Percentiles rank a stretch among this genome's conserved stretches.
Evolutionary conservation across 2,797 vertebrate genomes (phyloP).

Genomic region (Delichon dasypus): DNA sequence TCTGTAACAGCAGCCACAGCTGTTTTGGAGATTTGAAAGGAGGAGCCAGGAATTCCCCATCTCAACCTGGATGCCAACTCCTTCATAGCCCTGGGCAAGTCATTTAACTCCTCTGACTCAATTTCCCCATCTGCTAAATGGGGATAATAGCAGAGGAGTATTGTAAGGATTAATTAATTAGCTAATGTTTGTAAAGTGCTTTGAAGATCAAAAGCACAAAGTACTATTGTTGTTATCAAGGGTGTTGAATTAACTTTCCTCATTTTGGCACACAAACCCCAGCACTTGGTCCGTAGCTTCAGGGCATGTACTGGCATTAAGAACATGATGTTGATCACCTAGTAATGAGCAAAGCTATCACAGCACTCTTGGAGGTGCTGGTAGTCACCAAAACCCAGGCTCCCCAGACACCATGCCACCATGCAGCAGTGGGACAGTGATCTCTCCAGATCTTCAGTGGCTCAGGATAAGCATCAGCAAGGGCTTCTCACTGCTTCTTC

Average conservation of each 20-base stretch:
- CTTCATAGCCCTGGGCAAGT: slow-evolving; percentile 41
- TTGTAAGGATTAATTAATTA: slow-evolving; percentile 70
- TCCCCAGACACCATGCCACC: background rate
- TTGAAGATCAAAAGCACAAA: slow-evolving; percentile 67
- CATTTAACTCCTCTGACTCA: slow-evolving; percentile 63
- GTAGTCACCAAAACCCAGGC: background rate
- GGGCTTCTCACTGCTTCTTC: background rate
- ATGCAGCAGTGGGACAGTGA: background rate
- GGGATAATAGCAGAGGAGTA: slow-evolving; percentile 51
- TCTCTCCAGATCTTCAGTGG: background rate
- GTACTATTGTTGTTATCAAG: slow-evolving; percentile 58
- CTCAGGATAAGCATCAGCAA: background rate
- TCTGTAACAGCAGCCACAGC: slow-evolving; percentile 18
- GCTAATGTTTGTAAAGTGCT: slow-evolving; percentile 60
- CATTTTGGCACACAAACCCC: slow-evolving; percentile 48
- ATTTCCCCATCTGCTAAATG: slow-evolving; percentile 66
- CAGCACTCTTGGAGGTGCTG: background rate
- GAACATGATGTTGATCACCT: background rate
- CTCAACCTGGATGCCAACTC: slow-evolving; percentile 15
- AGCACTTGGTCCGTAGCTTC: slow-evolving; percentile 32
- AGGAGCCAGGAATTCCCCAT: slow-evolving; percentile 60
- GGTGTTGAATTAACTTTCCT: slow-evolving; percentile 63
- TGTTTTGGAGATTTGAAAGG: slow-evolving; percentile 29
- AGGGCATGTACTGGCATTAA: slow-evolving; percentile 24
- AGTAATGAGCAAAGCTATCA: background rate